phyloP scores from a whole-genome alignment of 2,888 invertebrate species.

The Seladonia tumulorum region DNA sequence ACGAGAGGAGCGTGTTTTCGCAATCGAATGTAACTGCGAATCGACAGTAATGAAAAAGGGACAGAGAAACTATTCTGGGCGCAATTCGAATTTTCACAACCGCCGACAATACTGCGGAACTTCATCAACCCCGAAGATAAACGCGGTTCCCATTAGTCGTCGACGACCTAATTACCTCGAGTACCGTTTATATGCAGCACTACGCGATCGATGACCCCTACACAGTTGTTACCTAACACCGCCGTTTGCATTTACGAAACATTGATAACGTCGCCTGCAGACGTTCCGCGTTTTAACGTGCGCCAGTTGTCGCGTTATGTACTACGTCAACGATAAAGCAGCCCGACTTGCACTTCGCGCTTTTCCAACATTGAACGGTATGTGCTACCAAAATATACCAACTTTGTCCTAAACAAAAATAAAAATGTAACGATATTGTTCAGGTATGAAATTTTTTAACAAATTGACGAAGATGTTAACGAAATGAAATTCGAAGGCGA shows the following conservation, averaged over 20 bases:
- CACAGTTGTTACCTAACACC: slow-evolving; percentile 21
- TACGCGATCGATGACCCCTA: slow-evolving; percentile 28
- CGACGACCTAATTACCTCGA: slow-evolving; percentile 35
- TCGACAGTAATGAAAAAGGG: not conserved
- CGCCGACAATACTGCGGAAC: slow-evolving; percentile 13
- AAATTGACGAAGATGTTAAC: not conserved
- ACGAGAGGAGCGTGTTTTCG: not conserved
- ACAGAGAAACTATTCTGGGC: not conserved
- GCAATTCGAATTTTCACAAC: slow-evolving; percentile 23
- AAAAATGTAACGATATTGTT: no score
- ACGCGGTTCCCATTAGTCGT: slow-evolving; percentile 23
- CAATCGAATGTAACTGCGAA: slow-evolving; percentile 22
- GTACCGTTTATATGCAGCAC: not conserved
- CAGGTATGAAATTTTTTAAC: no score
- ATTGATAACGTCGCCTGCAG: slow-evolving; percentile 5
- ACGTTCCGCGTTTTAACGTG: not conserved
- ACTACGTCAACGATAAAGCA: not conserved
- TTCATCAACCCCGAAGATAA: slow-evolving; percentile 27
- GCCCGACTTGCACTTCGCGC: no score
- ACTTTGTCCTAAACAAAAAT: no score
- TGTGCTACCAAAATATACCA: no score
- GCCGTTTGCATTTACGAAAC: slow-evolving; percentile 19
- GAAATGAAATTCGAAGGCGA: not conserved
- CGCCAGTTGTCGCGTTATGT: not conserved
- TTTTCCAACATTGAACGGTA: not conserved